A percentile compares a stretch with the other conserved stretches of the same genome.
Conservation (phyloP, 1,140 invertebrate species). For the Diorhabda carinulata region DNA sequence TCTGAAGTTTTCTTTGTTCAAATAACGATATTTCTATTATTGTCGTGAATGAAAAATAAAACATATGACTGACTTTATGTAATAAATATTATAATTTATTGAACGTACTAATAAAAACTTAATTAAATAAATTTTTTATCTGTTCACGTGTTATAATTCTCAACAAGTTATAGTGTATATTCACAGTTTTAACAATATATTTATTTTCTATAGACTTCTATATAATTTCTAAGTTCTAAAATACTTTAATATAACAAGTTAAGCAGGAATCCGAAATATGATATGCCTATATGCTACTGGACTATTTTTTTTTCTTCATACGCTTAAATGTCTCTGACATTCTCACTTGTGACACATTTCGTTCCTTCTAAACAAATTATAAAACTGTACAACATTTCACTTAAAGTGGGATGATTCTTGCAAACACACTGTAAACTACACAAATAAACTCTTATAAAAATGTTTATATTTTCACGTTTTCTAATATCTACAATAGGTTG, state of each 20-base stretch:
- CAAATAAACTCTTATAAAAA: too few species aligned
- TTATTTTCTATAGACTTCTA: constrained; percentile 22
- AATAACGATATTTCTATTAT: too few species aligned
- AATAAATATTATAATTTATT: too few species aligned
- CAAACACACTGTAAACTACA: too few species aligned
- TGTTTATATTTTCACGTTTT: neutral
- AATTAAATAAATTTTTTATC: neutral
- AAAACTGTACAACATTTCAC: too few species aligned
- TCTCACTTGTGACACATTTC: too few species aligned
- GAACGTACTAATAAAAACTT: neutral
- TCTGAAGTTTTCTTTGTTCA: too few species aligned
- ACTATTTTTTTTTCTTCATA: constrained; percentile 25
- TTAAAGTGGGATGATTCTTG: too few species aligned
- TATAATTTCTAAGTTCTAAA: constrained; percentile 22
- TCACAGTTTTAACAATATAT: constrained; percentile 31
- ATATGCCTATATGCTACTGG: constrained; percentile 32
- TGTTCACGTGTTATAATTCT: constrained; percentile 16
- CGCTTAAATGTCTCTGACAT: too few species aligned
- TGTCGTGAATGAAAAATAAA: too few species aligned
- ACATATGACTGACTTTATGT: too few species aligned
- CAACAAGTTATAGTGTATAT: constrained; percentile 34
- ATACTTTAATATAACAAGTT: constrained; percentile 27
- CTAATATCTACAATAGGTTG: neutral
- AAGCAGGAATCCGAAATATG: constrained; percentile 35
- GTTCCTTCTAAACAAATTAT: too few species aligned